Evolutionary conservation across 2,797 vertebrate species (phyloP).

Genomic region (Ctenopoma kingsleyae): DNA sequence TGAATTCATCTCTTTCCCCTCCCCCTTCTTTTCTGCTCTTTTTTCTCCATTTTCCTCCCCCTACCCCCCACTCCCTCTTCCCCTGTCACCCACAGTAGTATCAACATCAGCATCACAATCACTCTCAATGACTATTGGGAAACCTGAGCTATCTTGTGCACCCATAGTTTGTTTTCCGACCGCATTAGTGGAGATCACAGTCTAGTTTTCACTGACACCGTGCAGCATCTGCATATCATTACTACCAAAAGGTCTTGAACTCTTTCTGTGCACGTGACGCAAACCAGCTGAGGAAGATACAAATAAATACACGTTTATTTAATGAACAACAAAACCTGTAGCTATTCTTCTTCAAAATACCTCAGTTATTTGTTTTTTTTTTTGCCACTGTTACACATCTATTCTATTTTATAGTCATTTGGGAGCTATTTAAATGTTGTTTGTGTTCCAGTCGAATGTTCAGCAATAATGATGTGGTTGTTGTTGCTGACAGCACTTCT

Average conservation of each 20-base stretch:
- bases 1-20: slow-evolving; percentile 49
- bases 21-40: slow-evolving; percentile 19
- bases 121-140: slow-evolving; percentile 62
- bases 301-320: slow-evolving; percentile 28
- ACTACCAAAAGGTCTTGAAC: slow-evolving; percentile 43
- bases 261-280: slow-evolving; percentile 15
- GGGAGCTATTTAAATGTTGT: slow-evolving; percentile 62
- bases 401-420: slow-evolving; percentile 30
- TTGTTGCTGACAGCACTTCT: slow-evolving; percentile 54
- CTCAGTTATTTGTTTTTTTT: slow-evolving; percentile 15
- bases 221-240: slow-evolving; percentile 58
- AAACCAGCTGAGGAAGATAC: slow-evolving; percentile 13
- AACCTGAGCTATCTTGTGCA: slow-evolving; percentile 62
- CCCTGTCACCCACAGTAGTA: slow-evolving; percentile 48
- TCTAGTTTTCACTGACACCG: slow-evolving; percentile 53
- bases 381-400: slow-evolving; percentile 2
- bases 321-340: slow-evolving; percentile 29
- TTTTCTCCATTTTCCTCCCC: slow-evolving; percentile 14
- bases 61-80: background rate
- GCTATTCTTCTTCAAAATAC: slow-evolving; percentile 1
- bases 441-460: slow-evolving; percentile 71
- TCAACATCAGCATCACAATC: slow-evolving; percentile 65
- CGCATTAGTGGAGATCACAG: slow-evolving; percentile 60
- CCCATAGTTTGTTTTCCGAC: slow-evolving; percentile 62
- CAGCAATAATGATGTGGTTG: slow-evolving; percentile 70